A percentile compares a stretch with the other conserved stretches of the same genome.
phyloP scores from a whole-genome alignment of 2,797 vertebrate genomes.

The Heliangelus exortis region DNA sequence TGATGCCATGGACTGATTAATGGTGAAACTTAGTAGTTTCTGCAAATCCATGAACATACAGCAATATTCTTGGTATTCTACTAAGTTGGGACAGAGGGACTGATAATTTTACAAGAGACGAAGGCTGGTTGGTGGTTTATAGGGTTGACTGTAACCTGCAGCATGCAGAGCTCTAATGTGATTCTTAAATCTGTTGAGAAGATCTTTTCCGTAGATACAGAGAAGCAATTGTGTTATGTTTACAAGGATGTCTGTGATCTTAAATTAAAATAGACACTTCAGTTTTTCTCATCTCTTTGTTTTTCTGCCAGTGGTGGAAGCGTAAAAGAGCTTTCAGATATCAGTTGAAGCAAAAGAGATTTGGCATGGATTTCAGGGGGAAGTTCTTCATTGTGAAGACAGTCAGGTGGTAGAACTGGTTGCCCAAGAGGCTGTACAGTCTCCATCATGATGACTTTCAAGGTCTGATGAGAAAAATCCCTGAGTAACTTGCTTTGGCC shows the following conservation, averaged over 20 bases:
- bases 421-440: not conserved
- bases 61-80: not conserved
- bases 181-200: not conserved
- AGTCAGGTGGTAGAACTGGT: no score
- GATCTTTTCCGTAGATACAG: not conserved
- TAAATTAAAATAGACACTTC: not conserved
- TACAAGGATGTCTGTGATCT: not conserved
- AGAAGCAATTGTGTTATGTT: not conserved
- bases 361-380: not conserved
- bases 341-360: not conserved
- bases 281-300: not conserved
- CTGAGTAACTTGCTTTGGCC: not conserved
- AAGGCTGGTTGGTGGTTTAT: accelerated
- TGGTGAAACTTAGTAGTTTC: not conserved
- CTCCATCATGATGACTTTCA: not conserved
- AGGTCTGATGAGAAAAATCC: not conserved
- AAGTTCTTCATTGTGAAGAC: accelerated
- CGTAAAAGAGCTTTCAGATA: not conserved
- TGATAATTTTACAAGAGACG: not conserved
- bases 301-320: not conserved
- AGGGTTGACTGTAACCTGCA: not conserved
- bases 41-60: not conserved
- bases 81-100: not conserved
- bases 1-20: not conserved
- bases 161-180: not conserved